Evolutionary conservation across 2,113 vertebrate species (phyloP).

Genomic region (Jacana jacana): DNA sequence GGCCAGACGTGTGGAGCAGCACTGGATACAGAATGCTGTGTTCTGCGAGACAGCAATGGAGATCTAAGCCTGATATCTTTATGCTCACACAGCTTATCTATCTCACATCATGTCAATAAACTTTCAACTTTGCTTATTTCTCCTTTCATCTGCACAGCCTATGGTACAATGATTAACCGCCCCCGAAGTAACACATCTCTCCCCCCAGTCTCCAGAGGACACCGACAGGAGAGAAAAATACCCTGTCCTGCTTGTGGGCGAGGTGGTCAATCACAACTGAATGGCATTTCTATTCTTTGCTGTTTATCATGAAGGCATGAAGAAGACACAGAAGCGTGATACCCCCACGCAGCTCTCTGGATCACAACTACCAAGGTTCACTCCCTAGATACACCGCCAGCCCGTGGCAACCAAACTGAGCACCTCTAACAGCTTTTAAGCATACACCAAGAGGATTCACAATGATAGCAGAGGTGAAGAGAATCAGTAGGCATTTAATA

Average conservation of each 20-base stretch:
- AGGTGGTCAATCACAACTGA: background rate
- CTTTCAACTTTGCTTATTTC: constrained; percentile 19
- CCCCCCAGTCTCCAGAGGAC: background rate
- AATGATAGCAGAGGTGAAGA: background rate
- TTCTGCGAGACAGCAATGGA: background rate
- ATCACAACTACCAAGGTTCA: background rate
- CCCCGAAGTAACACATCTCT: background rate
- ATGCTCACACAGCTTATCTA: constrained; percentile 27
- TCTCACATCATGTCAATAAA: constrained; percentile 31
- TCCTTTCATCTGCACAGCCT: constrained; percentile 1
- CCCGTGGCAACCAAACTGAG: accelerated
- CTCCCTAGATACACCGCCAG: no score
- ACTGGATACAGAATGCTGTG: background rate
- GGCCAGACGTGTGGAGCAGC: background rate
- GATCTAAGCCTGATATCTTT: constrained; percentile 35
- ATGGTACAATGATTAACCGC: background rate
- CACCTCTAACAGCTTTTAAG: background rate
- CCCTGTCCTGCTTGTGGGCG: background rate
- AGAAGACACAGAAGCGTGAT: background rate
- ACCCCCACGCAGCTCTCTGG: background rate
- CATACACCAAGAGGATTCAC: background rate
- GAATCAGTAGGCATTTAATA: background rate
- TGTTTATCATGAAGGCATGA: background rate
- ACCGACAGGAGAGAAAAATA: background rate
- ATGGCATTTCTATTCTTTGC: background rate